Percentiles rank a stretch among this genome's conserved stretches.
Evolutionary conservation across 2,888 invertebrate genomes (phyloP).

Genomic region (Athalia rosae): DNA sequence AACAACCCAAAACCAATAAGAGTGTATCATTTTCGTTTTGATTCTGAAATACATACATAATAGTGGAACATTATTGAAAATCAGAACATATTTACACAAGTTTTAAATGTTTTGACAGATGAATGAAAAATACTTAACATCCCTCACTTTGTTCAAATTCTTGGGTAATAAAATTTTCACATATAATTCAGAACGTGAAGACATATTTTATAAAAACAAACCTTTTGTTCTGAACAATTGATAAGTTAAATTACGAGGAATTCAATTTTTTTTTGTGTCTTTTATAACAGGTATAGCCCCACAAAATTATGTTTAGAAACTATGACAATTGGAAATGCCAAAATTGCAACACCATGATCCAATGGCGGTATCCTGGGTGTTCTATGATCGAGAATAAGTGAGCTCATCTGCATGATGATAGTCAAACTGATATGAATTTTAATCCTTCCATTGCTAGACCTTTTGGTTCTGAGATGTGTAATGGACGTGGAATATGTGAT

Average conservation of each 20-base stretch:
- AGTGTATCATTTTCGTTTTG: slow-evolving; percentile 36
- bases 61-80: neutral
- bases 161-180: too few species aligned
- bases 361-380: neutral
- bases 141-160: too few species aligned
- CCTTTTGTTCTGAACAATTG: neutral
- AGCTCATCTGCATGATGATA: neutral
- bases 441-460: slow-evolving; percentile 13
- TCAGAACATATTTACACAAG: neutral
- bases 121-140: too few species aligned
- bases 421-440: neutral
- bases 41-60: neutral
- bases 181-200: too few species aligned
- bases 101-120: too few species aligned
- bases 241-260: too few species aligned
- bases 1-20: slow-evolving; percentile 27
- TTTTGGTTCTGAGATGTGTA: slow-evolving; percentile 19
- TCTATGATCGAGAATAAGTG: slow-evolving; percentile 10
- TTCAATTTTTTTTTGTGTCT: too few species aligned
- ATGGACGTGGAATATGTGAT: slow-evolving; percentile 24
- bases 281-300: too few species aligned
- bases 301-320: neutral
- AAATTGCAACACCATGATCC: slow-evolving; percentile 4
- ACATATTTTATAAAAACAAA: slow-evolving; percentile 1
- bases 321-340: neutral